These are phyloP conservation scores for Pollachius pollachius DNA, from an alignment of 2,113 vertebrate species.

Conservation along the genomic window DNA sequence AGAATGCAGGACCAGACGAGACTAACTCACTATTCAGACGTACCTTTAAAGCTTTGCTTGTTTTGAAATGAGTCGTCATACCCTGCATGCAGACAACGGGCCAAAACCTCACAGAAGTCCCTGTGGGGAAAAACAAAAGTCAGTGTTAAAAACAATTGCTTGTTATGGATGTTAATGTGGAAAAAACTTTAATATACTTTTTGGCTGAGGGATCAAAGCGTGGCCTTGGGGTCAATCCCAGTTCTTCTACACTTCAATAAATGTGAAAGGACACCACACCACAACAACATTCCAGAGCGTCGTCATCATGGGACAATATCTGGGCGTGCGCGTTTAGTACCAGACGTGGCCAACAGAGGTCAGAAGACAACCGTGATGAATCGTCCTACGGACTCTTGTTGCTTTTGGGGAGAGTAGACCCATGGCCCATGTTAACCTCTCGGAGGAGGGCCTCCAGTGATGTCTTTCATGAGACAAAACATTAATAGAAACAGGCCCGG, in stretches of 20 bases:
- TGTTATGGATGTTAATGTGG: neutral
- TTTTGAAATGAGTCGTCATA: conserved; percentile 80
- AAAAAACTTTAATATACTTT: neutral
- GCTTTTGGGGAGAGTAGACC: neutral
- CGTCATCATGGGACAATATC: conserved; percentile 24
- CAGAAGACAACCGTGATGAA: conserved; percentile 31
- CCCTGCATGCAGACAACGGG: conserved; percentile 75
- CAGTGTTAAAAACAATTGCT: neutral
- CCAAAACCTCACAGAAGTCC: conserved; percentile 65
- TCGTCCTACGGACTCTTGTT: neutral
- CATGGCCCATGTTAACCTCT: conserved; percentile 28
- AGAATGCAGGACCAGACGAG: too few species aligned
- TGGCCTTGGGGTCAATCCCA: neutral
- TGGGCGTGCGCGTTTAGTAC: neutral
- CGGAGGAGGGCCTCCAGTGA: conserved; percentile 31
- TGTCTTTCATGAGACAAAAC: conserved; percentile 56
- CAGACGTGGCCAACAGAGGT: conserved; percentile 56
- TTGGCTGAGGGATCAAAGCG: neutral
- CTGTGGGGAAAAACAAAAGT: conserved; percentile 33
- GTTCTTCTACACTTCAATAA: neutral
- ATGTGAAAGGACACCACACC: conserved; percentile 1
- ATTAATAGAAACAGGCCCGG: conserved; percentile 47
- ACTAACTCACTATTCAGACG: conserved; percentile 14
- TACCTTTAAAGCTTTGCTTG: conserved; percentile 80
- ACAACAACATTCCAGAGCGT: conserved; percentile 29